A percentile compares a stretch with the other conserved stretches of the same genome.
phyloP scores from a whole-genome alignment of 2,888 invertebrate genomes.

The Xylocampa areola region DNA sequence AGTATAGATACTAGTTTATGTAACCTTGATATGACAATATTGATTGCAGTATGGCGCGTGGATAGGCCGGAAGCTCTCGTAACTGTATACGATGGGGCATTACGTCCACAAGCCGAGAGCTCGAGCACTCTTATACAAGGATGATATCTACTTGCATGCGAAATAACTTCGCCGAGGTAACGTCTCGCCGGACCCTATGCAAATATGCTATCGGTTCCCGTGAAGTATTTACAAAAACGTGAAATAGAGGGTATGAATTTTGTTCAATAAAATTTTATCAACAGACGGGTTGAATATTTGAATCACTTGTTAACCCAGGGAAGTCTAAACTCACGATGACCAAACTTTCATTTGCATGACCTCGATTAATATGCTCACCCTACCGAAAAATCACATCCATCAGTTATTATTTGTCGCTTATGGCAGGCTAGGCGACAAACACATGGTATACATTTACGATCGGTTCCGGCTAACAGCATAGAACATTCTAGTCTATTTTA shows the following conservation, averaged over 20 bases:
- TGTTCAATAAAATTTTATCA: conserved; percentile 7
- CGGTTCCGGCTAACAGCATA: conserved; percentile 42
- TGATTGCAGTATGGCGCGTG: conserved; percentile 56
- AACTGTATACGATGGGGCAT: conserved; percentile 53
- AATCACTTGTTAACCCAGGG: conserved; percentile 2
- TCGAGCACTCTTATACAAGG: conserved; percentile 21
- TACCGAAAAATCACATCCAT: conserved; percentile 27
- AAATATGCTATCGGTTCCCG: conserved; percentile 1
- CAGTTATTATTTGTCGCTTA: conserved; percentile 43
- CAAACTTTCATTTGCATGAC: conserved; percentile 16
- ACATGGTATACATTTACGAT: conserved; percentile 49
- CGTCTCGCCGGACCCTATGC: neutral
- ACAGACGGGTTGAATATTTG: conserved; percentile 2
- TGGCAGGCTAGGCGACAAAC: conserved; percentile 18
- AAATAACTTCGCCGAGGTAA: conserved; percentile 19
- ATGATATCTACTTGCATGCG: conserved; percentile 35
- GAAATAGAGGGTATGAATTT: neutral
- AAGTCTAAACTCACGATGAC: conserved; percentile 10
- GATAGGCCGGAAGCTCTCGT: conserved; percentile 51
- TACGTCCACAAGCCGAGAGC: conserved; percentile 30
- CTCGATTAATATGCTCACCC: conserved; percentile 38
- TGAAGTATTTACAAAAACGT: neutral
- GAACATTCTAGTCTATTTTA: conserved; percentile 41
- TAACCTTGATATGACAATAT: conserved; percentile 53
- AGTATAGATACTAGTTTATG: conserved; percentile 17